These are phyloP conservation scores for Meta bourneti DNA, from an alignment of 2,888 invertebrate genomes.

Conservation along the genomic window DNA sequence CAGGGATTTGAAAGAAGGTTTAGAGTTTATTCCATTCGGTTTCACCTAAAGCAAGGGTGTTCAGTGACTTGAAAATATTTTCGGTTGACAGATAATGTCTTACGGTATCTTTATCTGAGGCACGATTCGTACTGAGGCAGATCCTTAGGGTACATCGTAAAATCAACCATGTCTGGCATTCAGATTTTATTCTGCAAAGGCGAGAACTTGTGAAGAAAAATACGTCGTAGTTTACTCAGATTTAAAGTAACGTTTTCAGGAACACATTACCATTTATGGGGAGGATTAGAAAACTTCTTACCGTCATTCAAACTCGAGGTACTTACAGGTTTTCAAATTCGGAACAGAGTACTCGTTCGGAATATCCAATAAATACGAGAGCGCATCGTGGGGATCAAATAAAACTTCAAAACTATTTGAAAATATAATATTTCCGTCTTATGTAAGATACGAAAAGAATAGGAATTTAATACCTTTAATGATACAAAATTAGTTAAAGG, in stretches of 20 bases:
- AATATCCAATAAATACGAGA: not conserved
- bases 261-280: not conserved
- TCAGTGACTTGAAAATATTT: slow-evolving; percentile 55
- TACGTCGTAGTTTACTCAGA: not conserved
- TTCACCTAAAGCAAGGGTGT: slow-evolving; percentile 18
- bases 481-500: too few relatives aligned
- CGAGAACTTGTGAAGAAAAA: not conserved
- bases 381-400: too few relatives aligned
- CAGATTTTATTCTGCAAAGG: not conserved
- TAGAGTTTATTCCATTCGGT: slow-evolving; percentile 24
- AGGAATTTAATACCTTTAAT: too few relatives aligned
- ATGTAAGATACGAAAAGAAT: too few relatives aligned
- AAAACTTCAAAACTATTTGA: too few relatives aligned
- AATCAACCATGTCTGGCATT: not conserved
- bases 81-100: slow-evolving; percentile 62
- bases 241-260: not conserved
- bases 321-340: not conserved
- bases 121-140: not conserved
- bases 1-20: slow-evolving; percentile 8
- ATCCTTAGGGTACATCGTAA: not conserved
- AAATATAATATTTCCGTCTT: too few relatives aligned
- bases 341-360: not conserved
- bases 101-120: slow-evolving; percentile 3
- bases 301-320: not conserved
- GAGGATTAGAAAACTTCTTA: not conserved